Conservation (phyloP, 37 sponge, comb jelly and placozoan genomes). For the Ephydatia muelleri region DNA sequence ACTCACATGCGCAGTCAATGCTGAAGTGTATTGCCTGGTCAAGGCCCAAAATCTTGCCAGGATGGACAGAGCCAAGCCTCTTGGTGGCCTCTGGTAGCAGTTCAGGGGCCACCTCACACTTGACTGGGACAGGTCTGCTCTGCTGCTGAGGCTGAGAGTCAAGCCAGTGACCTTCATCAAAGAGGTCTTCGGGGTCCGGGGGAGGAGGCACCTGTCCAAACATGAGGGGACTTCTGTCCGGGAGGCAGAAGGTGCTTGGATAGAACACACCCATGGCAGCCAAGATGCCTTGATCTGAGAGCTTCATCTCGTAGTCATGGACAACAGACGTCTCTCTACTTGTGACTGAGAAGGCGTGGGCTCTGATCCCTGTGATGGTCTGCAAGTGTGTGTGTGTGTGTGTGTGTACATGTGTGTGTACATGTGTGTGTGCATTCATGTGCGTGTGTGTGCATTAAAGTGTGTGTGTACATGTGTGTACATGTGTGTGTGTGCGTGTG, state of each 20-base stretch:
- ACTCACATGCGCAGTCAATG: constrained; percentile 82
- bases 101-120: background rate
- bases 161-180: constrained; percentile 64
- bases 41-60: constrained; percentile 58
- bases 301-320: constrained; percentile 52
- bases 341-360: constrained; percentile 45
- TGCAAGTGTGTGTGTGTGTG: no score
- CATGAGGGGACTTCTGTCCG: constrained; percentile 50
- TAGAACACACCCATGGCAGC: constrained; percentile 70
- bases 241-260: constrained; percentile 59
- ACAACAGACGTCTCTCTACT: constrained; percentile 16
- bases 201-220: constrained; percentile 23
- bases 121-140: background rate
- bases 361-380: constrained; percentile 21
- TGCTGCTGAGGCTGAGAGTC: background rate
- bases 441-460: background rate
- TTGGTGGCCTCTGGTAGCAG: constrained; percentile 40
- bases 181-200: constrained; percentile 68
- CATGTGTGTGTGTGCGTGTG: no score
- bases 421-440: background rate
- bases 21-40: constrained; percentile 85
- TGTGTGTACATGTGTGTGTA: background rate
- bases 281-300: constrained; percentile 43
- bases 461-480: no score
- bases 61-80: constrained; percentile 29